Conservation (phyloP, 2,797 vertebrate genomes). For the Amphiprion clarkii region DNA sequence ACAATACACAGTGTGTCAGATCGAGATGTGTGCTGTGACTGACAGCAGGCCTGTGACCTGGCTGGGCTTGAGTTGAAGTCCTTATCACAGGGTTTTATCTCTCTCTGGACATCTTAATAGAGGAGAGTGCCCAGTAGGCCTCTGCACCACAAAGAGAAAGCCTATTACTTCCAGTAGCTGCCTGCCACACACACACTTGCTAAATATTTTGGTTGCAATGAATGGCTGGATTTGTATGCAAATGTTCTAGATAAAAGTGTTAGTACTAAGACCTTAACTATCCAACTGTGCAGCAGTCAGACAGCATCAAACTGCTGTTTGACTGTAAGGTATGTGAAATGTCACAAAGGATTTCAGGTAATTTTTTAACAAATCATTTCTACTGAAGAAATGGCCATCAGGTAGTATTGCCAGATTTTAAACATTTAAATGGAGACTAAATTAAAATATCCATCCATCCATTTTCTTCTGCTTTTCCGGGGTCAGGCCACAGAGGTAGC, state of each 20-base stretch:
- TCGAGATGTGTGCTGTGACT: slow-evolving; percentile 70
- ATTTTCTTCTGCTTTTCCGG: no score
- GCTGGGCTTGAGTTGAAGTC: slow-evolving; percentile 61
- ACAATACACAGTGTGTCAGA: slow-evolving; percentile 10
- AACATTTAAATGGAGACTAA: no score
- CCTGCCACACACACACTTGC: slow-evolving; percentile 28
- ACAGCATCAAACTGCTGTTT: neutral
- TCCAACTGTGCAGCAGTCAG: neutral
- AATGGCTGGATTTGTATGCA: slow-evolving; percentile 44
- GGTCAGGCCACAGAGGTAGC: no score
- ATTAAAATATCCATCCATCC: no score
- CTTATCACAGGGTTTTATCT: slow-evolving; percentile 80
- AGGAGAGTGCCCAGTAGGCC: slow-evolving; percentile 76
- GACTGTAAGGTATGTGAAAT: neutral
- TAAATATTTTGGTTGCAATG: slow-evolving; percentile 9
- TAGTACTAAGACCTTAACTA: neutral
- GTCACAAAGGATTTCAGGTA: neutral
- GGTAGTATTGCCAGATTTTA: no score
- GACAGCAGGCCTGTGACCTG: slow-evolving; percentile 73
- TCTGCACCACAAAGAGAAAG: slow-evolving; percentile 58
- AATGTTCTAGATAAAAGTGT: slow-evolving; percentile 23
- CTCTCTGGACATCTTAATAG: slow-evolving; percentile 77
- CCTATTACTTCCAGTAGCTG: slow-evolving; percentile 67
- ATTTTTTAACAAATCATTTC: no score
- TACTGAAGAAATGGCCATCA: no score